phyloP scores from a whole-genome alignment of 2,113 vertebrate genomes.

The Esox niger region DNA sequence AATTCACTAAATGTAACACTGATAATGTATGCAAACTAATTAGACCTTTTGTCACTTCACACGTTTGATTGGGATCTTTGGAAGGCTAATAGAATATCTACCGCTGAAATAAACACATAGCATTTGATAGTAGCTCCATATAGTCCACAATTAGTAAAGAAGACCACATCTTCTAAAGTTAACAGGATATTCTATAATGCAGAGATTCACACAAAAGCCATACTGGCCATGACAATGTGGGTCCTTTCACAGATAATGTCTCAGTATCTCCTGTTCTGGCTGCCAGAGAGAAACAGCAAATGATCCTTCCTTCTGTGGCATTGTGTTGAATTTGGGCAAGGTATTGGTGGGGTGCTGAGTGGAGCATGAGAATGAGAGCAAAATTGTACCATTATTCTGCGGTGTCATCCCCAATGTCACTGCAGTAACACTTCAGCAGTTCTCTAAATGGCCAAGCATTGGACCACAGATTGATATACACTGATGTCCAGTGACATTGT shows the following conservation, averaged over 20 bases:
- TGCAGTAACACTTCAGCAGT: constrained; percentile 31
- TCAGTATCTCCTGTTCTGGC: constrained; percentile 1
- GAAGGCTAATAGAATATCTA: no score
- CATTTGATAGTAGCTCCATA: not conserved
- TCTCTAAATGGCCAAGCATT: constrained; percentile 24
- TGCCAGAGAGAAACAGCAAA: not conserved
- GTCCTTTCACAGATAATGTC: not conserved
- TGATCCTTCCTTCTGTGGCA: constrained; percentile 18
- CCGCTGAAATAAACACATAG: no score
- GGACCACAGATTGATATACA: constrained; percentile 35
- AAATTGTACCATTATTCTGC: constrained; percentile 24
- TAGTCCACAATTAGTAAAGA: not conserved
- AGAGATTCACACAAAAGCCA: not conserved
- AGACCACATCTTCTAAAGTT: not conserved
- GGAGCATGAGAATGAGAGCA: constrained; percentile 12
- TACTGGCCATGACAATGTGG: constrained; percentile 3
- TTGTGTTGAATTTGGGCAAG: constrained; percentile 5
- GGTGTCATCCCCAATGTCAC: constrained; percentile 35
- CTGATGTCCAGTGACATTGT: constrained; percentile 38
- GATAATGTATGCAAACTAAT: no score
- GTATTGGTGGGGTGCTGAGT: not conserved
- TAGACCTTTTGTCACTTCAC: no score
- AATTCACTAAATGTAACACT: not conserved
- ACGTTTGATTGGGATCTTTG: no score
- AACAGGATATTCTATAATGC: not conserved